Conservation (phyloP, 2,888 invertebrate species). For the Aphrophora alni region DNA sequence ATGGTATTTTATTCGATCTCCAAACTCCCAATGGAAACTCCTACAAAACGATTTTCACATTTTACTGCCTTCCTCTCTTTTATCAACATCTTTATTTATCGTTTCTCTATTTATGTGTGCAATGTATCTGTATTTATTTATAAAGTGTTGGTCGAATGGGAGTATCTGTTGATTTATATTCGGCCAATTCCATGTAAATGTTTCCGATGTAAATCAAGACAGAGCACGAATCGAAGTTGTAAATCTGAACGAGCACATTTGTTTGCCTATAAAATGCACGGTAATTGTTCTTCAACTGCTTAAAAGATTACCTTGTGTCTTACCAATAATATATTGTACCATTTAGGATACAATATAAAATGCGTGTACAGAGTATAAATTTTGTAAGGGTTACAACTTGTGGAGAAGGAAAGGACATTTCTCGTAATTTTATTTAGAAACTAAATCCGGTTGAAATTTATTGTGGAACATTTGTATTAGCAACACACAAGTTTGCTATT, state of each 20-base stretch:
- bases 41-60: not conserved
- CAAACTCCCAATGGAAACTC: not conserved
- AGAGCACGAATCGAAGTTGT: not conserved
- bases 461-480: not conserved
- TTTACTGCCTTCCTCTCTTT: not conserved
- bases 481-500: not conserved
- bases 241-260: not conserved
- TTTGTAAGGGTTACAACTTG: not conserved
- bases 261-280: not conserved
- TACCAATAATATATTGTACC: not conserved
- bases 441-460: not conserved
- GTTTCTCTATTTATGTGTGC: not conserved
- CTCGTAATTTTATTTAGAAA: not conserved
- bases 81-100: conserved; percentile 9
- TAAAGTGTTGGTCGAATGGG: not conserved
- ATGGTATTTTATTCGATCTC: not conserved
- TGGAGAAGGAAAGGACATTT: not conserved
- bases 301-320: not conserved
- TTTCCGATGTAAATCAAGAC: not conserved
- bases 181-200: not conserved
- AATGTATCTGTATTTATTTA: conserved; percentile 6
- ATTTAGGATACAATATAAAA: not conserved
- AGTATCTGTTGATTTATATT: not conserved
- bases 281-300: not conserved
- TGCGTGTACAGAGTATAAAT: not conserved